These are phyloP conservation scores for Coboldia fuscipes DNA, from an alignment of 1,140 invertebrate genomes.

Conservation along the genomic window DNA sequence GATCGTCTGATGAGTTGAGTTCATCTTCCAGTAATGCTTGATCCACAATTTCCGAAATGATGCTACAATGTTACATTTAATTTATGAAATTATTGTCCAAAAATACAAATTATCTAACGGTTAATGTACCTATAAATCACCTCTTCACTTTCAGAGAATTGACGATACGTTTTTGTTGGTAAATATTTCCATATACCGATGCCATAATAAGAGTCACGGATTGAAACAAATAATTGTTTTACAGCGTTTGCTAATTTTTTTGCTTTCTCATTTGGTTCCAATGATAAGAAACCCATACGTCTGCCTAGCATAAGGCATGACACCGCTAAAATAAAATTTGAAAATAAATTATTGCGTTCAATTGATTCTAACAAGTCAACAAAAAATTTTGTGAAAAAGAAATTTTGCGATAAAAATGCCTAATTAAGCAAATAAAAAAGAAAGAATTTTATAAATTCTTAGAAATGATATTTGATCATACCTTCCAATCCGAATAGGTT, in stretches of 20 bases:
- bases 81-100: conserved; percentile 1
- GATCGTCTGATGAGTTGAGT: conserved; percentile 29
- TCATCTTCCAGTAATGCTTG: conserved; percentile 28
- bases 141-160: conserved; percentile 51
- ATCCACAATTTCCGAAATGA: conserved; percentile 58
- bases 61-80: too few species aligned
- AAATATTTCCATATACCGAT: conserved; percentile 65
- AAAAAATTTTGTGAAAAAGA: too few species aligned
- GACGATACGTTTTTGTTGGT: conserved; percentile 45
- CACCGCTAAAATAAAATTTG: conserved; percentile 26
- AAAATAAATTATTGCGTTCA: too few species aligned
- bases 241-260: conserved; percentile 40
- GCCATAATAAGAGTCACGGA: conserved; percentile 59
- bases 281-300: conserved; percentile 55
- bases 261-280: conserved; percentile 28
- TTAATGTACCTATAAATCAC: conserved; percentile 43
- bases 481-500: conserved; percentile 61
- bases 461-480: too few species aligned
- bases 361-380: too few species aligned
- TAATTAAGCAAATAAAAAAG: too few species aligned
- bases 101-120: conserved; percentile 9
- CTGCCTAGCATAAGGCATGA: conserved; percentile 55
- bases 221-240: conserved; percentile 49
- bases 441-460: too few species aligned
- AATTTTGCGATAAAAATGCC: too few species aligned